Base-by-base conservation (phyloP, 2,797 vertebrate species). In the Sphenopsis melanotis region DNA sequence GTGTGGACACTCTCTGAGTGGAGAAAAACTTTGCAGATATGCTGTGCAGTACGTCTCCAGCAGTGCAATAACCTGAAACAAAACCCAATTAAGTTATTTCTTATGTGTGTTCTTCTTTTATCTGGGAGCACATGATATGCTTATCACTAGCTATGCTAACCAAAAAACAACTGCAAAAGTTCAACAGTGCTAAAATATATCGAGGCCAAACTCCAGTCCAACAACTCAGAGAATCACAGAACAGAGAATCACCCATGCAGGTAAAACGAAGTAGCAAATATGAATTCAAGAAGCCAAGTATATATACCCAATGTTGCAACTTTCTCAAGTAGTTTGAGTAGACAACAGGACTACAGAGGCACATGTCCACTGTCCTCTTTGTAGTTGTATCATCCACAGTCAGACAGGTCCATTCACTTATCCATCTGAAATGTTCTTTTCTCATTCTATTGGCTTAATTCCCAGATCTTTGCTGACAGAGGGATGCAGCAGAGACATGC, bases 11-110 rank as follows among this genome's bases (percentile, higher is more conserved):
- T 11, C 4, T n/a, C 30, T 55, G 6, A 32, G 44, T 49, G 34
- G 65, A 63, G 68, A 71, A 50, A 56, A 14, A 34, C 14, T 30
- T 55, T 56, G 49, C 49, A 49, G 36, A 85, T 72, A n/a, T 0
- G 0, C 9, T 11, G 2, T 76, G 44, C 22, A 37, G 22, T 34
- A 21, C 0, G 3, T 30, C 12, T 80, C 24, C 68, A 89, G 26
- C 21, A 82, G 37, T 32, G 20, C 29, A 90, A 41, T 27, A 81
- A 47, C 5, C 26, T 32, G 11, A 24, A 69, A n/a, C 5, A 65
- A 66, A 91, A 72, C 27, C 10, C 55, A 78, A 36, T 27, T 74
- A n/a, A 23, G 27, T 30, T 17, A 6, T 17, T 53, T 77, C 16
- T 17, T 68, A 0, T 41, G 13, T 12, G 9, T 42, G 16, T 36